Evolutionary conservation across 1,140 invertebrate genomes (phyloP), one percentile per base, ranked within the genome.

Genomic region (Drosophila burlai): DNA sequence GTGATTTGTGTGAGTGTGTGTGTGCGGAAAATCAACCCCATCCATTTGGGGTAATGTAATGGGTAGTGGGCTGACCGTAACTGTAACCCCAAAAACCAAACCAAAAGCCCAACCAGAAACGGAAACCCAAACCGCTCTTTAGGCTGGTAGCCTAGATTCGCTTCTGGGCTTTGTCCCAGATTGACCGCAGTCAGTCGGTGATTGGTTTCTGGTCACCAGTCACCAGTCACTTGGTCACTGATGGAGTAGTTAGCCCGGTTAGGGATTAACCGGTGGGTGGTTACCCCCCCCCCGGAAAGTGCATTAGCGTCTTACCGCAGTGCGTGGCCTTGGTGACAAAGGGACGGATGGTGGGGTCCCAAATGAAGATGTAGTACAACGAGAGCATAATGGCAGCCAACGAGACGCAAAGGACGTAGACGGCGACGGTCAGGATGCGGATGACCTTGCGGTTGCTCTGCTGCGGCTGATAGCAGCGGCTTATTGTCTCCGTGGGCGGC

Each of bases 341-440:
- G 58, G 91, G 91, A 42, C 91, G 83, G 46, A 92, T 92, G 50
- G 83, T 95, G 0, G 97, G 97, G 93, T 98, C 96, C 98, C 98
- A 99, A 71, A 99, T 95, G 93, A 99, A 98, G 71, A 98, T 96
- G 94, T 99, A 99, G 94, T 99, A 99, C 13, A 99, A 94, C 0
- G 98, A 98, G 29, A 99, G 94, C 92, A 99, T 97, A 75, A 99
- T 98, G 7, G 98, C 98, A 0, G 98, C 98, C 71, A 98, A 94
- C 15, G 98, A 99, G 66, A 99, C 98, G 77, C 97, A 98, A 87
- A 99, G 96, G 57, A 99, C 96, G 93, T 99, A 99, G 10, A 98
- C 98, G 69, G 99, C 95, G 38, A 99, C 98, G 2, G 98, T 99
- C 65, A 99, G 94, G 58, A 99, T 96, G n/a, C 98, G 95, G 40